Evolutionary conservation across 2,797 vertebrate species (phyloP).

Genomic region (Enteromius trimaculatus): DNA sequence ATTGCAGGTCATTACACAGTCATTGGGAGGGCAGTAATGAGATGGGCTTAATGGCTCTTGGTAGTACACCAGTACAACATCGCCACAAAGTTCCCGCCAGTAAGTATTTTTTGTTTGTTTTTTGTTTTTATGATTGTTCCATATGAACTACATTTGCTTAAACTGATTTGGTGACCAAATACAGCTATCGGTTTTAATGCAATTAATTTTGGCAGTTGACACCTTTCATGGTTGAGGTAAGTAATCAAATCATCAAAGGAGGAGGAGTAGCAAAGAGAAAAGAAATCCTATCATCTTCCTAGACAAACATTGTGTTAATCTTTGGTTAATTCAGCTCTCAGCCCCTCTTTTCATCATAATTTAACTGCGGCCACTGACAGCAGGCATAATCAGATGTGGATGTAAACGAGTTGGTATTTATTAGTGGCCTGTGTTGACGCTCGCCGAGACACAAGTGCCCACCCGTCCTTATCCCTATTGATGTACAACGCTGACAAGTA

Average conservation of each 20-base stretch:
- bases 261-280: conserved; percentile 46
- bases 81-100: conserved; percentile 88
- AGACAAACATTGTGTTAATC: conserved; percentile 65
- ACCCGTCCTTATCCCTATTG: conserved; percentile 79
- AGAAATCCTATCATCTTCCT: conserved; percentile 49
- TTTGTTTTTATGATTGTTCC: conserved; percentile 88
- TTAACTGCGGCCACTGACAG: conserved; percentile 65
- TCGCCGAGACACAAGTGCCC: conserved; percentile 71
- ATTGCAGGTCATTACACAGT: conserved; percentile 98
- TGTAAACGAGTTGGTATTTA: conserved; percentile 65
- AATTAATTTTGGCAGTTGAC: conserved; percentile 80
- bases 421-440: conserved; percentile 54
- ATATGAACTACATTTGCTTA: conserved; percentile 86
- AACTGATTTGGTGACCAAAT: conserved; percentile 86
- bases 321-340: conserved; percentile 65
- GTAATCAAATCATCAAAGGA: conserved; percentile 52
- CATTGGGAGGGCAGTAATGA: conserved; percentile 95
- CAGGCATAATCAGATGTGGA: conserved; percentile 64
- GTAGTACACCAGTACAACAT: conserved; percentile 89
- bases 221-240: conserved; percentile 62
- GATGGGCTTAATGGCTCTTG: conserved; percentile 91
- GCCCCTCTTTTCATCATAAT: conserved; percentile 65
- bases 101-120: conserved; percentile 79
- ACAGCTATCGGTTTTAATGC: conserved; percentile 93
- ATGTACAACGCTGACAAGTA: conserved; percentile 90